Conservation (phyloP, 1,140 invertebrate genomes). For the Odontomachus brunneus region DNA sequence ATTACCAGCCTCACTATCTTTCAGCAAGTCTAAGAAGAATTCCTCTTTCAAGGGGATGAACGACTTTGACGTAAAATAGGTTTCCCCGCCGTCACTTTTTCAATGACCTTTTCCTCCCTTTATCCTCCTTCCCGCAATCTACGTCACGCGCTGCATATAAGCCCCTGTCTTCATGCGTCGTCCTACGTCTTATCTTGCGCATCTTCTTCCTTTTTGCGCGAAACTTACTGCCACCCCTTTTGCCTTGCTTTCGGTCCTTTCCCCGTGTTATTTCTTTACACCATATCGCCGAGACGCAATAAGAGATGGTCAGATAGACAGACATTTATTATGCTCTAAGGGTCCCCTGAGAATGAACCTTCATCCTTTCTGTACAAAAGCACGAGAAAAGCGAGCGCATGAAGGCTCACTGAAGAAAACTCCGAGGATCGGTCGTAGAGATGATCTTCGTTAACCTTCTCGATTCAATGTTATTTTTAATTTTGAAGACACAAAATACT, state of each 20-base stretch:
- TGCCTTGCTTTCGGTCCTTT: constrained; percentile 11
- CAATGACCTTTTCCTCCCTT: constrained; percentile 42
- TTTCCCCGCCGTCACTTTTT: constrained; percentile 29
- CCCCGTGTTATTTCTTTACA: constrained; percentile 47
- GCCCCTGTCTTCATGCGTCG: constrained; percentile 25
- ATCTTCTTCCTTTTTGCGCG: constrained; percentile 57
- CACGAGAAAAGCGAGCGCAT: constrained; percentile 6
- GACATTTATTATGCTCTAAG: constrained; percentile 67
- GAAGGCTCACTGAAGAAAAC: background rate
- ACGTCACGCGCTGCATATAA: constrained; percentile 51
- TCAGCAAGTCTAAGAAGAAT: constrained; percentile 2
- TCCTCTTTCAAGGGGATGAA: constrained; percentile 17
- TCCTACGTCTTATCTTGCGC: constrained; percentile 40
- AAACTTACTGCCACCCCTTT: constrained; percentile 20
- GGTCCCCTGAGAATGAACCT: constrained; percentile 16
- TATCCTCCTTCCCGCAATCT: constrained; percentile 41
- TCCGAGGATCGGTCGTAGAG: background rate
- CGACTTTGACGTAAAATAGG: constrained; percentile 48
- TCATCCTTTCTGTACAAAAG: constrained; percentile 49
- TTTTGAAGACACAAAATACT: too few relatives aligned
- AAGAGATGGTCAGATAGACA: constrained; percentile 61
- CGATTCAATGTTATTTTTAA: background rate
- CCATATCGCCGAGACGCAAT: constrained; percentile 52
- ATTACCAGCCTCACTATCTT: constrained; percentile 19
- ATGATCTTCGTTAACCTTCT: constrained; percentile 7